Percentiles rank a stretch among this genome's conserved stretches.
These are phyloP conservation scores for Cerceris ruficornis DNA, from an alignment of 2,888 invertebrate genomes.

Conservation along the genomic window DNA sequence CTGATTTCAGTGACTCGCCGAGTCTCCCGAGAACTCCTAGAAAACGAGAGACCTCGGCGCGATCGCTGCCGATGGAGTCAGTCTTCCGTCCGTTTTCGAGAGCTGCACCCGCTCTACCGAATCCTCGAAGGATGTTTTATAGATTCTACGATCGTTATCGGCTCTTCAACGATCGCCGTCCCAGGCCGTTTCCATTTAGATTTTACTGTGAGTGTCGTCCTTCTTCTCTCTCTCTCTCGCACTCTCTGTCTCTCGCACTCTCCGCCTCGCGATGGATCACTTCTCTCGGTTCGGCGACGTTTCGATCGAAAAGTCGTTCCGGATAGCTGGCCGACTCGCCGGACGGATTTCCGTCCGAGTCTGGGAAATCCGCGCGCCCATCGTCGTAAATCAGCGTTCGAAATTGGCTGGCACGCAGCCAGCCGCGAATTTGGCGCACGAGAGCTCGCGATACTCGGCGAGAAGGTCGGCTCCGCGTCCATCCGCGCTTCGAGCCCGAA, in stretches of 20 bases:
- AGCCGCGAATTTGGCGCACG: too few relatives aligned
- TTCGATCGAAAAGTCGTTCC: too few relatives aligned
- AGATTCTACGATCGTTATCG: conserved; percentile 81
- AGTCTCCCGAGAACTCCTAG: conserved; percentile 25
- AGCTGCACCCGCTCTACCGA: conserved; percentile 40
- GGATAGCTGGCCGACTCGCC: too few relatives aligned
- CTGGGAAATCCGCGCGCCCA: too few relatives aligned
- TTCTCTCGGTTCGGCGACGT: not conserved
- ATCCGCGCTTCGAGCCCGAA: too few relatives aligned
- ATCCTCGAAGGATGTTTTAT: conserved; percentile 74
- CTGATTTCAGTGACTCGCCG: conserved; percentile 45
- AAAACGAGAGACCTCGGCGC: conserved; percentile 16
- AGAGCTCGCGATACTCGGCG: too few relatives aligned
- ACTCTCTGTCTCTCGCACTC: not conserved
- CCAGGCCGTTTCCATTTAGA: conserved; percentile 75
- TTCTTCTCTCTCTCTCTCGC: not conserved
- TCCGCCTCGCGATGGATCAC: not conserved
- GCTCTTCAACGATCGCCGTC: conserved; percentile 77
- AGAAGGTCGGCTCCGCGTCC: too few relatives aligned
- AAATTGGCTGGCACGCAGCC: too few relatives aligned
- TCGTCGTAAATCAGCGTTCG: too few relatives aligned
- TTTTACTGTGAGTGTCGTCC: conserved; percentile 77
- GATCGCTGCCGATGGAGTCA: conserved; percentile 50
- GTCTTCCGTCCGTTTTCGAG: conserved; percentile 49
- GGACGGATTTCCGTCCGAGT: too few relatives aligned